Evolutionary conservation across 2,888 invertebrate species (phyloP).

Genomic region (Cabera pusaria): DNA sequence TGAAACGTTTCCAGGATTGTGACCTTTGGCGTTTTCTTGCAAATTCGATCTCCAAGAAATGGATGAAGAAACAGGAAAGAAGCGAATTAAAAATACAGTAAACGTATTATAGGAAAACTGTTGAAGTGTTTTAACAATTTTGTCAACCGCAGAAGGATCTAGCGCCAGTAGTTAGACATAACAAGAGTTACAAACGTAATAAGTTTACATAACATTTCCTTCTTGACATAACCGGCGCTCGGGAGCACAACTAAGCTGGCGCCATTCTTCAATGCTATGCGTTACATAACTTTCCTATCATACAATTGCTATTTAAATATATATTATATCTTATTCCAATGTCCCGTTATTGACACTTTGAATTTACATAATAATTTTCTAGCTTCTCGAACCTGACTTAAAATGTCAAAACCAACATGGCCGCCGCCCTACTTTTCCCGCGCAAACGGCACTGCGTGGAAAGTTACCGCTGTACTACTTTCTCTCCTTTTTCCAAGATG

Average conservation of each 20-base stretch:
- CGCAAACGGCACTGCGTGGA: constrained; percentile 74
- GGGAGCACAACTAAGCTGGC: constrained; percentile 60
- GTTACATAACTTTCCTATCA: constrained; percentile 9
- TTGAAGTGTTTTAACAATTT: constrained; percentile 20
- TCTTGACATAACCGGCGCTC: constrained; percentile 54
- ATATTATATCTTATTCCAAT: constrained; percentile 5
- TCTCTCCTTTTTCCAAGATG: constrained; percentile 82
- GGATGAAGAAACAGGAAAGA: too few relatives aligned
- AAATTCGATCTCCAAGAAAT: too few relatives aligned
- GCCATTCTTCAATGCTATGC: constrained; percentile 44
- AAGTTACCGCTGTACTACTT: constrained; percentile 82
- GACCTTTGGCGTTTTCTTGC: constrained; percentile 42
- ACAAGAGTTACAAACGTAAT: constrained; percentile 45
- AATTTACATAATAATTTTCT: constrained; percentile 30
- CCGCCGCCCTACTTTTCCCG: constrained; percentile 78
- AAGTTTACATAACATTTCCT: constrained; percentile 66
- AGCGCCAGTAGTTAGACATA: constrained; percentile 46
- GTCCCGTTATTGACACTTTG: constrained; percentile 14
- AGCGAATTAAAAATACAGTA: background rate
- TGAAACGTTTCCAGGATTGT: constrained; percentile 56
- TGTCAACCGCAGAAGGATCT: constrained; percentile 24
- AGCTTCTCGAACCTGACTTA: constrained; percentile 41
- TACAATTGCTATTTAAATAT: constrained; percentile 29
- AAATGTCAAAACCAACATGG: constrained; percentile 75
- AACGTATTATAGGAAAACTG: too few relatives aligned